Percentiles rank a stretch among this genome's conserved stretches.
phyloP scores from a whole-genome alignment of 2,888 invertebrate species.

The Drosophila neonasuta region DNA sequence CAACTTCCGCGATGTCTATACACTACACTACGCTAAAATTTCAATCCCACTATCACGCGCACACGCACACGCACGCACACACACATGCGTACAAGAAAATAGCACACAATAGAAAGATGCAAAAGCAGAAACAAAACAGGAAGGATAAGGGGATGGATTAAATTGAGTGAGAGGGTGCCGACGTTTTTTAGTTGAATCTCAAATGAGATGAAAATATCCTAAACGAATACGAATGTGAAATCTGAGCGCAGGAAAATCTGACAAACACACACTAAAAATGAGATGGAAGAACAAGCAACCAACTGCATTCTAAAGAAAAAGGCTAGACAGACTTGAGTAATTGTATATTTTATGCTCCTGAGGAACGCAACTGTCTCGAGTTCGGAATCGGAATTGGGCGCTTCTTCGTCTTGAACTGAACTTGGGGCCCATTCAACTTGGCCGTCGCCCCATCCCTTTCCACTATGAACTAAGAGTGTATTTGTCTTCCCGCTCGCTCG shows the following conservation, averaged over 20 bases:
- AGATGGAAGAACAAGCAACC: slow-evolving; percentile 15
- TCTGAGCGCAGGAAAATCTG: slow-evolving; percentile 42
- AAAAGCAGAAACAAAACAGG: slow-evolving; percentile 26
- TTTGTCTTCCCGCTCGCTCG: slow-evolving; percentile 17
- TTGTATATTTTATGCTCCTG: slow-evolving; percentile 64
- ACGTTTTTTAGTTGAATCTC: slow-evolving; percentile 13
- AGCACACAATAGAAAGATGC: slow-evolving; percentile 6
- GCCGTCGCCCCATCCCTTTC: slow-evolving; percentile 54
- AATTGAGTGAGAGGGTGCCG: background rate
- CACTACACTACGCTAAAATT: slow-evolving; percentile 8
- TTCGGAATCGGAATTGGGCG: background rate
- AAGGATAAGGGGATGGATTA: slow-evolving; percentile 3
- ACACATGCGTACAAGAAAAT: background rate
- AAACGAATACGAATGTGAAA: slow-evolving; percentile 41
- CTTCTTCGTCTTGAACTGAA: slow-evolving; percentile 1
- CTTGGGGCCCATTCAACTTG: slow-evolving; percentile 41
- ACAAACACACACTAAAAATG: slow-evolving; percentile 13
- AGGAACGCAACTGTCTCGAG: slow-evolving; percentile 6
- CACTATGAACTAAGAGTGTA: slow-evolving; percentile 7
- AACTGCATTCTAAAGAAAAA: slow-evolving; percentile 1
- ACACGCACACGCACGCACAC: background rate
- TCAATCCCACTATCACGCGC: slow-evolving; percentile 1
- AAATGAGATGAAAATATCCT: slow-evolving; percentile 41
- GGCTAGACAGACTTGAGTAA: slow-evolving; percentile 54
- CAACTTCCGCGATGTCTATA: slow-evolving; percentile 13